Evolutionary conservation across 2,888 invertebrate species (phyloP).

Genomic region (Blastobasis adustella): DNA sequence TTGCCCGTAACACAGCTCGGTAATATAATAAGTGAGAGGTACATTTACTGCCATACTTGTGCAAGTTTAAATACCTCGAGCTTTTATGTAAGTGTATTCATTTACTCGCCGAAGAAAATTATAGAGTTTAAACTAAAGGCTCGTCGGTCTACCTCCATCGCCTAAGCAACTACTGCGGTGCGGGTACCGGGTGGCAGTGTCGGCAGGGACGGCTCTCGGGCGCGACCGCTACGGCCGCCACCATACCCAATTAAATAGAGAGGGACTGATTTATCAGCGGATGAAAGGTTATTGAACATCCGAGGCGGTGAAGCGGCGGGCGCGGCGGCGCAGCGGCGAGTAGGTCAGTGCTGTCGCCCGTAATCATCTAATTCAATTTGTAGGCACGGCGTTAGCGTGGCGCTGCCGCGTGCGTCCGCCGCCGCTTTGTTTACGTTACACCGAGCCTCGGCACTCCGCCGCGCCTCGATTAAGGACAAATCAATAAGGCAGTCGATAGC

Average conservation of each 20-base stretch:
- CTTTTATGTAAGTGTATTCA: too few relatives aligned
- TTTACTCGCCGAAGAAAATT: too few relatives aligned
- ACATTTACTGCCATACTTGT: too few relatives aligned
- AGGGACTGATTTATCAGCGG: conserved; percentile 1
- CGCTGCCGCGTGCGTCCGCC: conserved; percentile 21
- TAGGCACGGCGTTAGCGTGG: conserved; percentile 38
- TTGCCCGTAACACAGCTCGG: too few relatives aligned
- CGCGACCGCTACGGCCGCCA: too few relatives aligned
- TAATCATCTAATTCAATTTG: conserved; percentile 65
- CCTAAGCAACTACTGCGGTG: too few relatives aligned
- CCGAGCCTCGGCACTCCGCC: conserved; percentile 31
- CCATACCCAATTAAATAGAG: conserved; percentile 6
- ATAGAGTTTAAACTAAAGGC: too few relatives aligned
- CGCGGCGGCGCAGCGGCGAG: conserved; percentile 11
- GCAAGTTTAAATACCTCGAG: too few relatives aligned
- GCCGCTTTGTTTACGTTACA: conserved; percentile 12
- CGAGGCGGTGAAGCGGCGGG: conserved; percentile 1
- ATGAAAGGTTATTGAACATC: conserved; percentile 6
- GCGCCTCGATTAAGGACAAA: conserved; percentile 68
- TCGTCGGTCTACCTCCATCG: too few relatives aligned
- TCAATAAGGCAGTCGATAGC: conserved; percentile 73
- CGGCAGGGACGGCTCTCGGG: too few relatives aligned
- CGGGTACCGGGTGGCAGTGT: too few relatives aligned
- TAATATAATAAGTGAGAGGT: too few relatives aligned
- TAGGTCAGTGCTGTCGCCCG: conserved; percentile 26